Evolutionary conservation across 1,140 invertebrate species (phyloP), one percentile per base, ranked within the genome.

Genomic region (Drosophila trapezifrons): DNA sequence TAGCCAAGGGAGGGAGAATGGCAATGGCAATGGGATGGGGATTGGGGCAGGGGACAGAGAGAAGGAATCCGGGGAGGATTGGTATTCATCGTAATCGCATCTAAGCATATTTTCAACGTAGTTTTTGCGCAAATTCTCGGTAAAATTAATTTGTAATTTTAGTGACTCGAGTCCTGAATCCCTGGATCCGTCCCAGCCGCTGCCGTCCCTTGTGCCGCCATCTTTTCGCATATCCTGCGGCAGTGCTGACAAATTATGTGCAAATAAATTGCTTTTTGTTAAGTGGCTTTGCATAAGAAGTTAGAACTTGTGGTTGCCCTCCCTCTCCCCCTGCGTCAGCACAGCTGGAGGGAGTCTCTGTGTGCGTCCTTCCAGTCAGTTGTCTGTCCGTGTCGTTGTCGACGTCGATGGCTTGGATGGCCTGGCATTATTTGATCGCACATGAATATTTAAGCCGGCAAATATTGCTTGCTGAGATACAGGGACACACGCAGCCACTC

Each of bases 251-350:
- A 89, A 89, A 89, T 89, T 89, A 89, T 89, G 84, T 89, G 84
- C 84, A 89, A 90, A 89, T 89, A 89, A 89, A 89, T 89, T 90
- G 84, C 85, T 89, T 80, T 84, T 90, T 89, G 77, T 89, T 89
- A 89, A 89, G 85, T 89, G 84, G 85, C 84, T 89, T 89, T 89
- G 85, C 84, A 89, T 89, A 89, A 89, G 84, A 90, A 90, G 80
- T 84, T 87, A 76, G 76, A 76, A 56, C 64, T 62, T 67, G 71
- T 49, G 80, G 76, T 56, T 62, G 9, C 35, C 64, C 66, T 15
- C 47, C 35, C 46, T 3, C 38, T 40, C 42, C 43, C 57, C 57
- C 45, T 59, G 59, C 64, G 55, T 25, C 47, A 55, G 37, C 43
- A 60, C 38, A 10, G 47, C 37, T 15, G n/a, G 42, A 25, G 42